These are phyloP conservation scores for Petrocephalus microphthalmus DNA, from an alignment of 2,113 vertebrate genomes.

Conservation along the genomic window DNA sequence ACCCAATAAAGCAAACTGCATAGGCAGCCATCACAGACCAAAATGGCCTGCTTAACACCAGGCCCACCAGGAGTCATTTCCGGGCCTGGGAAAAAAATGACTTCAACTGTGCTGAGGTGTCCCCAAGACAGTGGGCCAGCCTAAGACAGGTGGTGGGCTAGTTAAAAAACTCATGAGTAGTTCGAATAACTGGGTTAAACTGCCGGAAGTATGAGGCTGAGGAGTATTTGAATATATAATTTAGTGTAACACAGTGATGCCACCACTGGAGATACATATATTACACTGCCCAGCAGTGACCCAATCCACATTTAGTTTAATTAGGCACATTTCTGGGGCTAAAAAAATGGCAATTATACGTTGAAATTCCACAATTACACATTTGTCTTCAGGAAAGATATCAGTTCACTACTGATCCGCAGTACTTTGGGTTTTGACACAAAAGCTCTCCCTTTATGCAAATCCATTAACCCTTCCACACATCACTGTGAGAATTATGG, in stretches of 20 bases:
- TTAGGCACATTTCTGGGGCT: neutral
- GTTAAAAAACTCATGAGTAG: neutral
- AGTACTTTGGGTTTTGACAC: neutral
- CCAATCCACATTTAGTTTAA: neutral
- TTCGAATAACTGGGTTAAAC: neutral
- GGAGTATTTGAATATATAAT: neutral
- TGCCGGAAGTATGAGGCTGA: neutral
- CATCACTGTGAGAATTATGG: neutral
- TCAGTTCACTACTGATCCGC: neutral
- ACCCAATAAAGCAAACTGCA: neutral
- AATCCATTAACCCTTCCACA: neutral
- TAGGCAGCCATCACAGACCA: neutral
- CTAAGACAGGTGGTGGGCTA: neutral
- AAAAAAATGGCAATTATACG: neutral
- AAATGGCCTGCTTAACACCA: neutral
- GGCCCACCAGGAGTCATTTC: neutral
- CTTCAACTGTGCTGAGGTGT: neutral
- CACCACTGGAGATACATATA: neutral
- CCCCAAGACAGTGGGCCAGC: neutral
- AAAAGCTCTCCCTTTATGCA: neutral
- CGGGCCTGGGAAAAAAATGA: neutral
- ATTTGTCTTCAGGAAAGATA: neutral
- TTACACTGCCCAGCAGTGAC: neutral
- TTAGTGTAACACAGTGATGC: neutral
- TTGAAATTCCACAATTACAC: neutral